Conservation (phyloP, 2,888 invertebrate species). For the Dicycla oo region DNA sequence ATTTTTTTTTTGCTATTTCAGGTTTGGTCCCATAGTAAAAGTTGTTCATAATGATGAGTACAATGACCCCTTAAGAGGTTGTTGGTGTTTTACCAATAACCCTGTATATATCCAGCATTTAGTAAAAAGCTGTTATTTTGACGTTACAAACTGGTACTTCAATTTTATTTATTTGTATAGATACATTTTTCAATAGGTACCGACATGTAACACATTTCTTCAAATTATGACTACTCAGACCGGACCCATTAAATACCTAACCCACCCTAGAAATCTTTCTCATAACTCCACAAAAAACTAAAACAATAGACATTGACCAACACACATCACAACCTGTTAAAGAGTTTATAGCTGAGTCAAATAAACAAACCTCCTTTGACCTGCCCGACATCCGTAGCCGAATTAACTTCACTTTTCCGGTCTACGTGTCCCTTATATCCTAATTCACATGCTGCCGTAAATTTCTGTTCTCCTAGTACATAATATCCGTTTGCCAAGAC, state of each 20-base stretch:
- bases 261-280: conserved; percentile 7
- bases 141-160: too few relatives aligned
- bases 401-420: conserved; percentile 32
- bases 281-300: conserved; percentile 17
- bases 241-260: neutral
- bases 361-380: conserved; percentile 50
- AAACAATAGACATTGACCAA: conserved; percentile 36
- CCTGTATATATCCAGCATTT: too few relatives aligned
- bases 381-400: conserved; percentile 38
- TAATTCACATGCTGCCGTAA: conserved; percentile 49
- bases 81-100: too few relatives aligned
- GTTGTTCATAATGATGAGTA: too few relatives aligned
- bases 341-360: conserved; percentile 38
- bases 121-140: too few relatives aligned
- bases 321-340: conserved; percentile 34
- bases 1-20: too few relatives aligned
- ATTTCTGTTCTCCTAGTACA: conserved; percentile 30
- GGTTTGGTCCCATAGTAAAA: too few relatives aligned
- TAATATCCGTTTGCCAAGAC: conserved; percentile 13
- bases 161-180: too few relatives aligned
- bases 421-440: conserved; percentile 9
- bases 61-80: too few relatives aligned
- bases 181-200: neutral
- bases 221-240: neutral
- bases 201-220: neutral